These are phyloP conservation scores for Cerastis leucographa DNA, from an alignment of 2,888 invertebrate species.

Conservation along the genomic window DNA sequence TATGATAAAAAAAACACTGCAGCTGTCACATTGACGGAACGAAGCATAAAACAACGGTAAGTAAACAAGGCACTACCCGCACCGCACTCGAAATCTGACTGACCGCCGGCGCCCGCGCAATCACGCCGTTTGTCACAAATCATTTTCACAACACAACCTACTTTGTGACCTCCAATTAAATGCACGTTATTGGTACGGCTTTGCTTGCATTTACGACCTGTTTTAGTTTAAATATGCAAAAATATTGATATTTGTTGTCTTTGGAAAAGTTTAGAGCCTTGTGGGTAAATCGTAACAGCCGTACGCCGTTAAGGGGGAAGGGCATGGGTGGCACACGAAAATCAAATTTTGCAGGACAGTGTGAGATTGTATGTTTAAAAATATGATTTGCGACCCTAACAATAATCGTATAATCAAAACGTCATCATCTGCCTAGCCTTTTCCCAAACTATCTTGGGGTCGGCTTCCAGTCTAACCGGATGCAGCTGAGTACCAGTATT, in stretches of 20 bases:
- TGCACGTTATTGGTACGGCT: slow-evolving; percentile 37
- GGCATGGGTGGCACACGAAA: too few relatives aligned
- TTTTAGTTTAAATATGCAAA: background rate
- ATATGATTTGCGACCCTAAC: too few relatives aligned
- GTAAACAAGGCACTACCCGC: slow-evolving; percentile 50
- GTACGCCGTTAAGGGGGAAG: too few relatives aligned
- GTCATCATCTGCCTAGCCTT: too few relatives aligned
- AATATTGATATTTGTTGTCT: background rate
- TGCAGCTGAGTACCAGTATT: too few relatives aligned
- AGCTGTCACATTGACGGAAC: slow-evolving; percentile 34
- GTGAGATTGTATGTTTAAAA: too few relatives aligned
- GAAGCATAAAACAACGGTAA: slow-evolving; percentile 20
- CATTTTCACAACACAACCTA: slow-evolving; percentile 67
- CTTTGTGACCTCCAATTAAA: slow-evolving; percentile 61
- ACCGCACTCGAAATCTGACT: slow-evolving; percentile 63
- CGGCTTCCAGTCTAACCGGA: too few relatives aligned
- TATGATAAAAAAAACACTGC: slow-evolving; percentile 33
- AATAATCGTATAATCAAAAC: too few relatives aligned
- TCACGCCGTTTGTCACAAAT: slow-evolving; percentile 60
- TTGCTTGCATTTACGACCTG: slow-evolving; percentile 23
- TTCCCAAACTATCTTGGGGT: too few relatives aligned
- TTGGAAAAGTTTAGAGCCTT: too few relatives aligned
- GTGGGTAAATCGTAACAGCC: too few relatives aligned
- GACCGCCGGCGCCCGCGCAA: slow-evolving; percentile 59
- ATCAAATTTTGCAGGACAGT: too few relatives aligned